Evolutionary conservation across 92 coral and sea anemone genomes (phyloP), one percentile per base, ranked within the genome.

Genomic region (Parazoanthus swiftii): DNA sequence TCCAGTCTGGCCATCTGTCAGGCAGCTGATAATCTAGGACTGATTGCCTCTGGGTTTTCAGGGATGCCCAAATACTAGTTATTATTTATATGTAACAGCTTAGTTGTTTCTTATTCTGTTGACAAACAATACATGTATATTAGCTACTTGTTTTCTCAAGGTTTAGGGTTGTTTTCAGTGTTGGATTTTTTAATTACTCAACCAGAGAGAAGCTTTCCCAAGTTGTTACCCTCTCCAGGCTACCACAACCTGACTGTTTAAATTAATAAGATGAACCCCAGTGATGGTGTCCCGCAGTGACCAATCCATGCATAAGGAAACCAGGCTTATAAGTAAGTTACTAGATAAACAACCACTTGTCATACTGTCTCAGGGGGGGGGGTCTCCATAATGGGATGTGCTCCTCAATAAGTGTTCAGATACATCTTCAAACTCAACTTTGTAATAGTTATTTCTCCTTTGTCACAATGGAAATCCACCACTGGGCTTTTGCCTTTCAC

Each of bases 391-490:
- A 63, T 8, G 21, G 70, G 70, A 63, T 23, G 26, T 63, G 70
- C 25, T 20, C n/a, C 70, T 63, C 70, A 63, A 20, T 8, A 0
- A 63, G 25, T 63, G 70, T 21, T 63, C 59, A 16, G 70, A 63
- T 63, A n/a, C 70, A 54, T 54, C 59, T 54, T 63, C 7, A 63
- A 63, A 23, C 7, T 63, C 70, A 20, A 39, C 21, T 80, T 16
- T 38, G 71, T 80, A 72, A 80, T n/a, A n/a, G n/a, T n/a, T n/a
- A n/a, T n/a, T n/a, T n/a, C n/a, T n/a, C n/a, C n/a, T n/a, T n/a
- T n/a, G n/a, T n/a, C n/a, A n/a, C 82, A 85, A 91, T 59, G 99
- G 97, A 88, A 97, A 97, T 2, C 99, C 99, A 36, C 92, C 94
- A 46, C 2, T 38, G 42, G 99, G 98, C 82, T 93, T 93, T 21